Evolutionary conservation across 2,797 vertebrate genomes (phyloP).

Genomic region (Lepilemur ruficaudatus): DNA sequence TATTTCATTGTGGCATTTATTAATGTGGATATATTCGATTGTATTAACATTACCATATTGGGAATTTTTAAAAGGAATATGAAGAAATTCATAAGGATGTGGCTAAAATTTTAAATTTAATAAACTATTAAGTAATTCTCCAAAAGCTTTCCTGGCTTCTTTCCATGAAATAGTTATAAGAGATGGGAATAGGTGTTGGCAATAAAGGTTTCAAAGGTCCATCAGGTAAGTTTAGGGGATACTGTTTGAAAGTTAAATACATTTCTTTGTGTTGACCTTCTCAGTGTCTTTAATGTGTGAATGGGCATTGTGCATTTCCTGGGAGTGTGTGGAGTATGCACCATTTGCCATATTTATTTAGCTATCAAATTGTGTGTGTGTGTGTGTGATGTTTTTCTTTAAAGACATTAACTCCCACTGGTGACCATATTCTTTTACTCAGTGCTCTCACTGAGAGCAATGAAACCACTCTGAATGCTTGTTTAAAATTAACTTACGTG

Average conservation of each 20-base stretch:
- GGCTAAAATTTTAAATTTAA: constrained; percentile 26
- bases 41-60: not conserved
- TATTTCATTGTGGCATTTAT: not conserved
- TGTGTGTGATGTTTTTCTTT: not conserved
- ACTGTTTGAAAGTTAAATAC: not conserved
- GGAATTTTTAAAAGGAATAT: not conserved
- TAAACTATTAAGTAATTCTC: constrained; percentile 24
- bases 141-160: not conserved
- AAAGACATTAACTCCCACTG: not conserved
- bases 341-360: not conserved
- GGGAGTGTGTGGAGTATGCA: fast-evolving
- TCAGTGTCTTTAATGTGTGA: not conserved
- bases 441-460: not conserved
- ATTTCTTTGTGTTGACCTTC: not conserved
- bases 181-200: not conserved
- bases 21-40: not conserved
- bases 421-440: not conserved
- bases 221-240: not conserved
- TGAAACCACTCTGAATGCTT: not conserved
- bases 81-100: not conserved
- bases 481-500: constrained; percentile 20
- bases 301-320: not conserved
- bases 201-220: not conserved
- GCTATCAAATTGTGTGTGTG: not conserved
- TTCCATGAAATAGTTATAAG: not conserved